Evolutionary conservation across 1,140 invertebrate species (phyloP), one percentile per base, ranked within the genome.

Genomic region (Sycophaga agraensis): DNA sequence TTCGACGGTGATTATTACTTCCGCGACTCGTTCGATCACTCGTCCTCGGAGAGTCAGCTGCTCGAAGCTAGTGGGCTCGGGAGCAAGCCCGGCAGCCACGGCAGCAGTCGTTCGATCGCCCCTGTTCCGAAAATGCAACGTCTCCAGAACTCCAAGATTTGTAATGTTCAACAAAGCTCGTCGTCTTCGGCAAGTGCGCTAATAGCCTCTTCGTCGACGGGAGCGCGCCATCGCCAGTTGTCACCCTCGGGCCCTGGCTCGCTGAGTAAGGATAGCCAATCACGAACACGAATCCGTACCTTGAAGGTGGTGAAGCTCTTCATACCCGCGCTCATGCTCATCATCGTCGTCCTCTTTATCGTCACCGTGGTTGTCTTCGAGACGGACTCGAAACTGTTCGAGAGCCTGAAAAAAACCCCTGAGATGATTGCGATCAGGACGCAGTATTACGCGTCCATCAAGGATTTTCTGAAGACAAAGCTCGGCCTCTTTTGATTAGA

Each of bases 361-460:
- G 79, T 84, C 9, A 85, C 87, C 4, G 76, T 91, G 21, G 71
- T 91, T 21, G 77, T 93, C 28, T 86, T 91, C 75, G 88, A 92
- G 77, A 89, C 88, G 12, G 90, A 93, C 72, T 85, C 86, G 69
- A 84, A 88, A 37, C 69, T 88, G 3, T 85, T 93, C 57, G 84
- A 86, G 40, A 82, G 81, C 16, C 71, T 93, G 42, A 84, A 89
- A n/a, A 86, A 87, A 68, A 85, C 87, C 68, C 91, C 91, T 16
- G 91, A 93, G 80, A 87, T 93, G 78, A 83, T 90, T 24, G 85
- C 88, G 48, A 82, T 93, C 43, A 85, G 87, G 62, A 86, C 87
- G 69, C 88, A 92, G 70, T 91, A 93, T 74, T 94, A 94, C 77
- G 86, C 89, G 70, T 91, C 91, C 7, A 82, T 90, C 21, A 93